These are phyloP conservation scores for Poecile montanus DNA, from an alignment of 2,797 vertebrate genomes.

Conservation along the genomic window DNA sequence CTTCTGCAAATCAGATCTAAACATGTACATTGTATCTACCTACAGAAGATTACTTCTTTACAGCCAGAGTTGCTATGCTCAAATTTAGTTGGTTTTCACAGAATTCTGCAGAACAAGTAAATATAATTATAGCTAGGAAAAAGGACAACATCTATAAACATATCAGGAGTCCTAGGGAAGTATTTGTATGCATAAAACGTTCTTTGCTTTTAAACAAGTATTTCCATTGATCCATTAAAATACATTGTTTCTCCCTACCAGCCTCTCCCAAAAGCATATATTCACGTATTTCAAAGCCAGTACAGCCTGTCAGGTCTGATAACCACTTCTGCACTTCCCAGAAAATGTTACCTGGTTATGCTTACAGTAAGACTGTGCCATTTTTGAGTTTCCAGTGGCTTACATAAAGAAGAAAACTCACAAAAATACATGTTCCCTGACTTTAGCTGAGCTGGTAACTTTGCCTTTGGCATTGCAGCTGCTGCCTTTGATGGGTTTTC, in stretches of 20 bases:
- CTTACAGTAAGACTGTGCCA: background rate
- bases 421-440: background rate
- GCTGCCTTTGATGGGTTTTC: background rate
- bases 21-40: background rate
- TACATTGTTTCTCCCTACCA: background rate
- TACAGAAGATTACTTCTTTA: constrained; percentile 12
- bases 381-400: background rate
- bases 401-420: background rate
- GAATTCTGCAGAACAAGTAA: constrained; percentile 21
- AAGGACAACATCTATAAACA: background rate
- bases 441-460: constrained; percentile 9
- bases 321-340: background rate
- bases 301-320: background rate
- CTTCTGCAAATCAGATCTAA: background rate
- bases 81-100: constrained; percentile 9
- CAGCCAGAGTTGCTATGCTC: constrained; percentile 19
- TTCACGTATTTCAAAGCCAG: background rate
- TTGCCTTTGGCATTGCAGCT: constrained; percentile 19
- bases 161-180: background rate
- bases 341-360: background rate
- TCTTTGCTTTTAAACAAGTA: background rate
- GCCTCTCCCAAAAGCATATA: background rate
- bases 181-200: background rate
- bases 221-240: background rate
- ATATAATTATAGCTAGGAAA: background rate